phyloP scores from a whole-genome alignment of 2,113 vertebrate genomes.

The Cygnus atratus region DNA sequence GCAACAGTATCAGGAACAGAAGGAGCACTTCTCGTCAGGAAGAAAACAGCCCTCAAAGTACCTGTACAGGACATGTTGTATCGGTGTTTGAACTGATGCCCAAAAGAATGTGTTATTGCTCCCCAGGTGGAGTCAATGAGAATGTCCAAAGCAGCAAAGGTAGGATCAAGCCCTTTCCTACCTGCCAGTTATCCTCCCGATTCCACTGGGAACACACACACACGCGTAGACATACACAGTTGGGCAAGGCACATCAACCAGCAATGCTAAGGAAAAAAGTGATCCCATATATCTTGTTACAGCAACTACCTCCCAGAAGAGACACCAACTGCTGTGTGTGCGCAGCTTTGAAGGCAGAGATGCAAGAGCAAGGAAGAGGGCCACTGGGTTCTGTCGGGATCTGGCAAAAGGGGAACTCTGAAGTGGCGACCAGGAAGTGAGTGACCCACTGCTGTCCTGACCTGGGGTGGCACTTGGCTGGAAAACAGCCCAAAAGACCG shows the following conservation, averaged over 20 bases:
- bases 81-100: fast-evolving
- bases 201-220: fast-evolving
- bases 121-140: fast-evolving
- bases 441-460: not conserved
- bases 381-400: not conserved
- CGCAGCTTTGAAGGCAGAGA: not conserved
- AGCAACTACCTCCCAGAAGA: not conserved
- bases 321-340: not conserved
- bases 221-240: fast-evolving
- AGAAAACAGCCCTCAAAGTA: not conserved
- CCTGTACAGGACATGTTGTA: fast-evolving
- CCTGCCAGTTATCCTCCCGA: not conserved
- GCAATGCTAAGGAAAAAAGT: not conserved
- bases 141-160: not conserved
- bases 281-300: fast-evolving
- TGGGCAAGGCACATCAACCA: too few relatives aligned
- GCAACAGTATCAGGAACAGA: not conserved
- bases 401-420: not conserved
- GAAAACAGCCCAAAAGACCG: not conserved
- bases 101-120: fast-evolving
- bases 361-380: not conserved
- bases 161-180: not conserved
- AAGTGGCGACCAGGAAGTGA: not conserved
- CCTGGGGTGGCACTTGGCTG: not conserved
- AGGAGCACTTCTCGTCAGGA: fast-evolving